Base-by-base conservation (phyloP, 2,797 vertebrate genomes). In the Pogonophryne albipinna region DNA sequence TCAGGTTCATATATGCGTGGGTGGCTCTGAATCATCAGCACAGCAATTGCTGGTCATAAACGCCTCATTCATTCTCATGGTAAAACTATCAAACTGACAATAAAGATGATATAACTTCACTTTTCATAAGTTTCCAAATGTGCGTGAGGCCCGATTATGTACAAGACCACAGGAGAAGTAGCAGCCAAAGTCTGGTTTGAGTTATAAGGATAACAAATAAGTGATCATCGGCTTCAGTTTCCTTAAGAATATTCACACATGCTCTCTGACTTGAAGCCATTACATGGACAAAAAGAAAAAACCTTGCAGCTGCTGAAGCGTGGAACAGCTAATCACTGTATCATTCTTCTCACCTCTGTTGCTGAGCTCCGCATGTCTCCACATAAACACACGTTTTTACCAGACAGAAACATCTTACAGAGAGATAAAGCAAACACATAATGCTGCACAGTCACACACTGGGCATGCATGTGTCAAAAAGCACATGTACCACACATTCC, bases 341-440 rank as follows among this genome's bases (percentile, higher is more conserved):
- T 88, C 78, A 64, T 79, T 75, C 76, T 77, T 83, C 82, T 61
- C n/a, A 42, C 80, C 71, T 88, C 77, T 72, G 80, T 74, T 77
- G 71, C 63, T 63, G 74, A 68, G 67, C 66, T 74, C 47, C 69
- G 79, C 67, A 84, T 83, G 81, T 86, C 63, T 55, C 55, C 72
- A 78, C 55, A 80, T 75, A 77, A 79, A 80, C 63, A 78, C 66
- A 63, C 11, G 52, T 47, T 76, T 51, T 23, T 23, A 50, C 55
- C 65, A 38, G 23, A 70, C 45, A 74, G 68, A 56, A 78, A 85
- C 71, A 74, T 9, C 34, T 38, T 66, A 67, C 27, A 70, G n/a
- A 56, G 52, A 55, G 20, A 82, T 7, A 63, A 7, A 17, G 46
- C 65, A 67, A 75, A 74, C 61, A 63, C 53, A 76, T 52, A 63